These are phyloP conservation scores for Troides aeacus DNA, from an alignment of 2,888 invertebrate genomes.

Conservation along the genomic window DNA sequence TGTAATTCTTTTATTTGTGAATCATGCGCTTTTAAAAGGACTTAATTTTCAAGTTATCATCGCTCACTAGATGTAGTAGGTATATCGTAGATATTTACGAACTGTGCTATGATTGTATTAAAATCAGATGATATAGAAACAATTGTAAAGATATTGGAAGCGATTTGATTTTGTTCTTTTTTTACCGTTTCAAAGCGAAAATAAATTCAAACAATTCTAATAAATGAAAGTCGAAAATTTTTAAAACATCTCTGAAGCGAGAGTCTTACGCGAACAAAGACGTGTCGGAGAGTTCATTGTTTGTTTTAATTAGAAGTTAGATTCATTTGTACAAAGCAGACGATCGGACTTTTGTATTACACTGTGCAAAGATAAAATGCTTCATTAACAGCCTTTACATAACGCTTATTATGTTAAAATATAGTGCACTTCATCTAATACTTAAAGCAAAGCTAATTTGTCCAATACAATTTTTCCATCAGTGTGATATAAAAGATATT, in stretches of 20 bases:
- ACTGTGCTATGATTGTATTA: too few species aligned
- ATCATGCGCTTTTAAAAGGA: too few species aligned
- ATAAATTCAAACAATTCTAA: background rate
- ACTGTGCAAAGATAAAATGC: background rate
- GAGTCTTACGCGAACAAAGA: background rate
- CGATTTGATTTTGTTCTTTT: too few species aligned
- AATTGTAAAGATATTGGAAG: too few species aligned
- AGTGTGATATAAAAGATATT: too few species aligned
- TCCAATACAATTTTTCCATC: too few species aligned
- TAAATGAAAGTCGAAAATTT: background rate
- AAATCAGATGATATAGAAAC: too few species aligned
- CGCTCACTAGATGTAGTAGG: too few species aligned
- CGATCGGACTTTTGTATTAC: background rate
- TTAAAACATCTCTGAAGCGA: background rate
- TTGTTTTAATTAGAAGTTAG: constrained; percentile 1
- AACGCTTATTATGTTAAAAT: background rate
- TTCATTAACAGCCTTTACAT: background rate
- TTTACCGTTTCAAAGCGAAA: background rate
- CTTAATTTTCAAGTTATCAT: too few species aligned
- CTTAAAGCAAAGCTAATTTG: too few species aligned
- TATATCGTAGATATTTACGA: too few species aligned
- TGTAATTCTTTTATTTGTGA: too few species aligned
- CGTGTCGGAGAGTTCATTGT: background rate
- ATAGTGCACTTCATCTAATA: background rate
- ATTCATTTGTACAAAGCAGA: background rate